Base-by-base conservation (phyloP, 2,888 invertebrate genomes). In the Myopa testacea region DNA sequence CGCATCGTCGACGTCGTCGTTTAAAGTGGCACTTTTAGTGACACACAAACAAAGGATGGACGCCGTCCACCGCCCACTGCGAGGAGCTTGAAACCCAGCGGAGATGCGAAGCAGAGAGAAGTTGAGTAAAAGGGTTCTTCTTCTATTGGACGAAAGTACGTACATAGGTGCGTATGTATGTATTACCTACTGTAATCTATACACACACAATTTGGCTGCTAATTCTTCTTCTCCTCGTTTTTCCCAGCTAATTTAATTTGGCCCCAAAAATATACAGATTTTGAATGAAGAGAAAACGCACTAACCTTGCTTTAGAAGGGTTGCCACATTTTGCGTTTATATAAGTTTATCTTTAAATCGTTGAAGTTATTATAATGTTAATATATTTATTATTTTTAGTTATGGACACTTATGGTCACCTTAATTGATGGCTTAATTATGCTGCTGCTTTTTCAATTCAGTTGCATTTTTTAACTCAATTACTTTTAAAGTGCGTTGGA, bases 161-260 rank as follows among this genome's bases (percentile, higher is more conserved):
- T 34, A 26, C 10, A 37, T 26, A 52, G 26, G 52, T 52, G 26
- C 52, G 14, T 14, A 69, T 34, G 69, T 69, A 26, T 50, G 50
- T 34, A 19, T 52, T 50, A 52, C 34, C 5, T 4, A 52, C 26
- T 52, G 19, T 69, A 73, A 63, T 50, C 8, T 40, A 34, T 50
- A 52, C 55, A 74, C 55, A 74, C 63, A 55, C 62, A 72, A 58
- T 60, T 60, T 55, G 37, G 16, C 38, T 65, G 37, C 40, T 68
- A 16, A 6, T 16, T 16, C n/a, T 68, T 58, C 50, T 52, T 37
- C 6, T 14, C 40, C 62, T 70, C 52, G 26, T 70, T 50, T 70
- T 68, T n/a, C n/a, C 16, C 37, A 62, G n/a, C 63, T 72, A 73
- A 73, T 63, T 73, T 60, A 73, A 73, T 63, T 73, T 73, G 45